Evolutionary conservation across 2,113 vertebrate genomes (phyloP).

Genomic region (Poeciliopsis retropinna): DNA sequence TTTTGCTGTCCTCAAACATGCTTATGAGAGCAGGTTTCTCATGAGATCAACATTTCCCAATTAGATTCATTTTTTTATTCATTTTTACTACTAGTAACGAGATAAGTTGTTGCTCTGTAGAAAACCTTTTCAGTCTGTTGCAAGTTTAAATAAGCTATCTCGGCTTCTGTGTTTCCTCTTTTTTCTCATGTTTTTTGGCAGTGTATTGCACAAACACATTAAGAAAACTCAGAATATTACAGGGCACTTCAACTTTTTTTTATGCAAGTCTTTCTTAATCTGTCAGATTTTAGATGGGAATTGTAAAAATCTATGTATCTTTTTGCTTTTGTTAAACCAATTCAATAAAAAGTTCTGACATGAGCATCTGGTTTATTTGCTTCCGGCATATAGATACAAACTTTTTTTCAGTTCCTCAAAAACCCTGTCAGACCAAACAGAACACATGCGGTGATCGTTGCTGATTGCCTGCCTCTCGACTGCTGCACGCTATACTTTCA

Average conservation of each 20-base stretch:
- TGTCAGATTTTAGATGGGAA: slow-evolving; percentile 14
- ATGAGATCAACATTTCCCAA: background rate
- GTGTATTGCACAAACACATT: slow-evolving; percentile 47
- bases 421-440: background rate
- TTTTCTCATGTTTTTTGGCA: slow-evolving; percentile 10
- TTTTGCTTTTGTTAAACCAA: slow-evolving; percentile 27
- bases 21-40: slow-evolving; percentile 77
- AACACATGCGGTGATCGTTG: slow-evolving; percentile 30
- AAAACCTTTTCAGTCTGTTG: background rate
- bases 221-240: slow-evolving; percentile 16
- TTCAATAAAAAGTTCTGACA: slow-evolving; percentile 61
- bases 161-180: background rate
- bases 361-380: background rate
- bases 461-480: slow-evolving; percentile 40
- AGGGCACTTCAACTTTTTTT: slow-evolving; percentile 44
- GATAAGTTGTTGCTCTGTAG: too few relatives aligned
- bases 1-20: background rate
- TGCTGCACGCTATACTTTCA: slow-evolving; percentile 49
- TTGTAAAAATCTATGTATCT: slow-evolving; percentile 15
- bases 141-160: slow-evolving; percentile 55
- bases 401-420: slow-evolving; percentile 15
- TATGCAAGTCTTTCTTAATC: slow-evolving; percentile 20
- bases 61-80: background rate
- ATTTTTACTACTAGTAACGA: too few relatives aligned
- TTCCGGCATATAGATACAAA: too few relatives aligned